These are phyloP conservation scores for Siniperca scherzeri DNA, from an alignment of 2,797 vertebrate species.

Conservation along the genomic window DNA sequence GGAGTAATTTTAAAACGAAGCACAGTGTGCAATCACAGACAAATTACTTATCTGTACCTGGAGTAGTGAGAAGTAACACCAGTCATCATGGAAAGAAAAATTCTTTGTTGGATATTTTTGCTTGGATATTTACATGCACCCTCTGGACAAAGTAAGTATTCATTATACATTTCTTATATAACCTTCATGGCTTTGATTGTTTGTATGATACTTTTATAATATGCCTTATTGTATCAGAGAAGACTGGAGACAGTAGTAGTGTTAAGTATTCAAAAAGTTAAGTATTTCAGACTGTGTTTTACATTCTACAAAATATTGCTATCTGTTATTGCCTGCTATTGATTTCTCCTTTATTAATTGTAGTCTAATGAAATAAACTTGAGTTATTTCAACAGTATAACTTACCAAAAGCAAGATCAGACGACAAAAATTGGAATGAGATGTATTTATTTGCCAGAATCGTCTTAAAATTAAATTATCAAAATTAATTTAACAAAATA, in stretches of 20 bases:
- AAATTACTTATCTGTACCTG: not conserved
- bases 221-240: not conserved
- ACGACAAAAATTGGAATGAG: not conserved
- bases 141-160: constrained; percentile 38
- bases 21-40: accelerated
- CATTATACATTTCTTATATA: not conserved
- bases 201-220: not conserved
- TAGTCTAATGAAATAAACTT: not conserved
- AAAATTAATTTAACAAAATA: not conserved
- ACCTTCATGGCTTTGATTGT: not conserved
- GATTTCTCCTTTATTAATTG: not conserved
- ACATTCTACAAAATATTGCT: not conserved
- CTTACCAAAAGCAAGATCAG: not conserved
- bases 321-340: not conserved
- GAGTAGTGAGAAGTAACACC: not conserved
- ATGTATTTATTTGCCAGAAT: not conserved
- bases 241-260: not conserved
- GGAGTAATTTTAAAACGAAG: constrained; percentile 20
- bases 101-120: constrained; percentile 47
- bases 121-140: constrained; percentile 52
- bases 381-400: not conserved
- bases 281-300: not conserved
- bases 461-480: no score
- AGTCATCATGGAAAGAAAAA: constrained; percentile 49
- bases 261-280: not conserved